A percentile compares a stretch with the other conserved stretches of the same genome.
Conservation (phyloP, 2,113 vertebrate genomes). For the Conger conger region DNA sequence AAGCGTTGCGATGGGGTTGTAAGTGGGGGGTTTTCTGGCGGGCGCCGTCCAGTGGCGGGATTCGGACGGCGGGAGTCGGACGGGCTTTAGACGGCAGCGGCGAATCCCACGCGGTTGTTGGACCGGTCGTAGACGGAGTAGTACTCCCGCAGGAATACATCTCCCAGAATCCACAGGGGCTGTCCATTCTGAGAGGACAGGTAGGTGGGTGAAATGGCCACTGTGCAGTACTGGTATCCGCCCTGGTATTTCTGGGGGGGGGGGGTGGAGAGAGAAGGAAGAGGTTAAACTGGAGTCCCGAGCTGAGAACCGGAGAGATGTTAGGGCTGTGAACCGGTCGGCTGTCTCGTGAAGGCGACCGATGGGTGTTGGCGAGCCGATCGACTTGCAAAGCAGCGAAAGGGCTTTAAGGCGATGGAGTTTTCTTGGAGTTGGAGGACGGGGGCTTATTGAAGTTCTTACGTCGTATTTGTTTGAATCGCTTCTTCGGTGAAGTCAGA, state of each 20-base stretch:
- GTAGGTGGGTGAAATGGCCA: conserved; percentile 59
- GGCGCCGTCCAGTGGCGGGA: background rate
- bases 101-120: conserved; percentile 65
- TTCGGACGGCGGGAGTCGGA: background rate
- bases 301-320: background rate
- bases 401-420: background rate
- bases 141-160: conserved; percentile 66
- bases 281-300: no score
- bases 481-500: no score
- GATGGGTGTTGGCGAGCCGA: no score
- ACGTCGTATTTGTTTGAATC: background rate
- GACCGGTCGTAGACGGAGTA: conserved; percentile 62
- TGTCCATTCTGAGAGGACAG: conserved; percentile 56
- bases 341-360: background rate
- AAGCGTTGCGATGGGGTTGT: background rate
- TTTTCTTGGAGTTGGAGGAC: background rate
- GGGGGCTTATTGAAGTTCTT: no score
- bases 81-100: conserved; percentile 43
- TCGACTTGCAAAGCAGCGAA: background rate
- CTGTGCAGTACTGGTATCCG: conserved; percentile 49
- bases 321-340: background rate
- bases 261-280: conserved; percentile 6
- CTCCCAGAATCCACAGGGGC: conserved; percentile 66
- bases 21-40: background rate
- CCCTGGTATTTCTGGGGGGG: conserved; percentile 32